Conservation (phyloP, 2,797 vertebrate genomes). For the Phoeniculus purpureus region DNA sequence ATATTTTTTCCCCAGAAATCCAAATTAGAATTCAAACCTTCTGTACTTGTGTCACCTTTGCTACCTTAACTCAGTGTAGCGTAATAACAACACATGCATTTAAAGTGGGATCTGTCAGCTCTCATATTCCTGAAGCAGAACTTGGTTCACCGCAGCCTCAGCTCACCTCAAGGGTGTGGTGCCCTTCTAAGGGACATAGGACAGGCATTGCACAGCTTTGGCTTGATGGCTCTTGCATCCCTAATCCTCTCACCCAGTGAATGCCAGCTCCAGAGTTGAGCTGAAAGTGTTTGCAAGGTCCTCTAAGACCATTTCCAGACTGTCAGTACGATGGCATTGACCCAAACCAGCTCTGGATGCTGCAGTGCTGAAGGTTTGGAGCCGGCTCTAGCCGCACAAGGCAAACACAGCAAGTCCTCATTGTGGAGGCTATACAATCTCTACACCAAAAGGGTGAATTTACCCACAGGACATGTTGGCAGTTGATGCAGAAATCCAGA, state of each 20-base stretch:
- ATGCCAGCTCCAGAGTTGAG: not conserved
- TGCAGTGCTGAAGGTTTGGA: not conserved
- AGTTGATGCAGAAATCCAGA: not conserved
- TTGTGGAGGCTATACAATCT: not conserved
- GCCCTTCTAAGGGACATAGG: not conserved
- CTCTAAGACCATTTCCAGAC: not conserved
- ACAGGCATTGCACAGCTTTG: not conserved
- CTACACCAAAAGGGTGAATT: not conserved
- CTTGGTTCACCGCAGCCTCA: not conserved
- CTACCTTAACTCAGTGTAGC: not conserved
- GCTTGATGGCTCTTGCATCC: not conserved
- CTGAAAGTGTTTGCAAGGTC: not conserved
- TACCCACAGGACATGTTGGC: not conserved
- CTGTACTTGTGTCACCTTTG: not conserved
- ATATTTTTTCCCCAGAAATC: not conserved
- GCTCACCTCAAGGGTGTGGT: not conserved
- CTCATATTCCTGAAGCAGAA: not conserved
- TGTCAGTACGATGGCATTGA: accelerated
- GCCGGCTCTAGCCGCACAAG: not conserved
- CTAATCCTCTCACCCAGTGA: not conserved
- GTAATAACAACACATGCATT: slow-evolving; percentile 22
- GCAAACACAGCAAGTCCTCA: not conserved
- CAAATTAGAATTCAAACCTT: not conserved
- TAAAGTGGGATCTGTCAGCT: slow-evolving; percentile 34
- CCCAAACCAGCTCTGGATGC: not conserved